Percentiles rank a stretch among this genome's conserved stretches.
Conservation (phyloP, 2,113 vertebrate genomes). For the Lepus europaeus region DNA sequence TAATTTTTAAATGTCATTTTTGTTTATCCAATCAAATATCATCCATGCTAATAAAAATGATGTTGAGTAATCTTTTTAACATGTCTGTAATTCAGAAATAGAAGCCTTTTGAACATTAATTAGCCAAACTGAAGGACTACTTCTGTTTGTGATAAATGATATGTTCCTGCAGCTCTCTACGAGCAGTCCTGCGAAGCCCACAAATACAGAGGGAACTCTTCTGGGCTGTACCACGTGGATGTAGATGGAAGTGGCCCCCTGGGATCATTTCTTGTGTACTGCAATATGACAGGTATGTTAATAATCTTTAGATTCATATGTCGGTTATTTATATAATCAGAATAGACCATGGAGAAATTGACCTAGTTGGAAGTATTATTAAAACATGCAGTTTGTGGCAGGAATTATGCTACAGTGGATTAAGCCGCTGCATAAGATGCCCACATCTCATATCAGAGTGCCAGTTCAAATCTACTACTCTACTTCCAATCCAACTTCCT, state of each 20-base stretch:
- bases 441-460: no score
- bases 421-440: no score
- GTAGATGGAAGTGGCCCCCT: conserved; percentile 94
- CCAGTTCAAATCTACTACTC: no score
- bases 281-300: conserved; percentile 95
- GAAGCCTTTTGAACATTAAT: not conserved
- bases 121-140: conserved; percentile 26
- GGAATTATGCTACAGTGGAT: no score
- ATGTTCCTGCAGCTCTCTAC: conserved; percentile 90
- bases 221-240: conserved; percentile 93
- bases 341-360: conserved; percentile 36
- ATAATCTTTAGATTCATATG: conserved; percentile 60
- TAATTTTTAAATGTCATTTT: not conserved
- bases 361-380: conserved; percentile 52
- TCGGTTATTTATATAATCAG: conserved; percentile 54
- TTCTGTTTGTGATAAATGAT: conserved; percentile 62
- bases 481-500: no score
- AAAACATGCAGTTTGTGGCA: not conserved
- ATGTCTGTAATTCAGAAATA: not conserved
- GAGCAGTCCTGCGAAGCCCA: conserved; percentile 95
- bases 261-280: conserved; percentile 92
- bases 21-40: not conserved
- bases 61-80: not conserved
- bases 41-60: not conserved
- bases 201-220: conserved; percentile 93